phyloP scores from a whole-genome alignment of 1,140 invertebrate species.

The Hycleus phaleratus region DNA sequence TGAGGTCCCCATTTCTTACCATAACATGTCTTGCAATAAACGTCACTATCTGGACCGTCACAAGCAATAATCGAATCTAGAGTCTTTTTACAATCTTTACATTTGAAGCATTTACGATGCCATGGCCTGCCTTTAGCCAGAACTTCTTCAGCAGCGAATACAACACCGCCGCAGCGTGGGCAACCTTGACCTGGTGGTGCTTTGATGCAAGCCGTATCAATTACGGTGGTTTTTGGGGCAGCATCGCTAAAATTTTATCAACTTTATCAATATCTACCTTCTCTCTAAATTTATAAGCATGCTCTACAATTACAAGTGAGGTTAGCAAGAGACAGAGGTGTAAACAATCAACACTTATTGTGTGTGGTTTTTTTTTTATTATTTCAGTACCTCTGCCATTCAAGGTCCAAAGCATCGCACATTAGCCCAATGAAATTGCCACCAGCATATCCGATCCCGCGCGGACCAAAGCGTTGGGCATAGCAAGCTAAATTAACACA shows the following conservation, averaged over 20 bases:
- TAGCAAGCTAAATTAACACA: constrained; percentile 57
- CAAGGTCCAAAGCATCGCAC: constrained; percentile 57
- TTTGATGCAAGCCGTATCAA: constrained; percentile 71
- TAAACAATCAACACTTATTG: background rate
- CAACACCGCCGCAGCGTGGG: constrained; percentile 80
- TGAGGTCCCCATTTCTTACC: constrained; percentile 91
- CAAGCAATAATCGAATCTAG: constrained; percentile 90
- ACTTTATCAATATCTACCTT: background rate
- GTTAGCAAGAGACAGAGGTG: constrained; percentile 10
- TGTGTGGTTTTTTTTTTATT: background rate
- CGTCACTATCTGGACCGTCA: constrained; percentile 80
- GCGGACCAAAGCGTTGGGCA: constrained; percentile 75
- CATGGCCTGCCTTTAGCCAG: constrained; percentile 82
- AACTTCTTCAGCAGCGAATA: constrained; percentile 85
- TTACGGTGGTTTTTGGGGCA: constrained; percentile 63
- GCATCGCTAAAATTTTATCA: constrained; percentile 46
- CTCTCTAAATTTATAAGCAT: background rate
- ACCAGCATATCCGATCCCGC: constrained; percentile 81
- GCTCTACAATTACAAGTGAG: background rate
- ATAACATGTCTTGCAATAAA: constrained; percentile 92
- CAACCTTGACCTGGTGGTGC: constrained; percentile 80
- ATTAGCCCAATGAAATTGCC: constrained; percentile 63
- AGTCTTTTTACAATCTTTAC: constrained; percentile 83
- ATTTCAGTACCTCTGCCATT: constrained; percentile 53
- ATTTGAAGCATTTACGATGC: constrained; percentile 98